Evolutionary conservation across 1,140 invertebrate genomes (phyloP), one percentile per base, ranked within the genome.

Genomic region (Xylocopa sonorina): DNA sequence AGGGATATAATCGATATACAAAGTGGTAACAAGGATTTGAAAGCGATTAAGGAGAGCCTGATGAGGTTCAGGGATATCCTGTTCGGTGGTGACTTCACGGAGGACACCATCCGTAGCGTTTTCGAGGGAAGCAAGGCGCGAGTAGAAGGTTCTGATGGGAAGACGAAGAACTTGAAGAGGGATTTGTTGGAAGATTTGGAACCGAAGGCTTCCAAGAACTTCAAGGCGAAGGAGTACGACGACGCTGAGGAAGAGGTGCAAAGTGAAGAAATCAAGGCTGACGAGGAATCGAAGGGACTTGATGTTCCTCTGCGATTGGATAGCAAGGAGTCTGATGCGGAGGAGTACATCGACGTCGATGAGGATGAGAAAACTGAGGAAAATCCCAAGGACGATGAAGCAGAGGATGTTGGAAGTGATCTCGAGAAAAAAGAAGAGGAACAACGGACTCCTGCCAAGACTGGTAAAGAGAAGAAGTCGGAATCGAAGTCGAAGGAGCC

Each of bases 11-110:
- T 57, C 1, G 10, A 0, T 14, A 12, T 9, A 0, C 29, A 64
- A 1, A 16, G 27, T 3, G 16, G 5, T 0, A 9, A 12, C 0
- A 27, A 38, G 51, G 55, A 81, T 24, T 81, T 81, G 0, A 14
- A 29, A 1, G 21, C 69, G 24, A 53, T 85, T 21, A 83, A 72
- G 24, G 69, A 75, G 18, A 85, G 46, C 18, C 29, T 82, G 18
- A 74, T 81, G 7, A 85, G 46, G 32, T 85, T 85, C 24, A 78
- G 64, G 1, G 74, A 85, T 16, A 81, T 84, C 1, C 51, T 85
- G 10, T 81, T 85, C 16, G 72, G 73, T 0, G 63, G 41, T 0
- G 46, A 78, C 10, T 71, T 53, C 21, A 66, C 27, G 0, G 77
- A 83, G 1, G 78, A 81, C 34, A 12, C 16, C 7, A n/a, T 78